Base-by-base conservation (phyloP, 2,888 invertebrate species). In the Perizoma flavofasciatum region DNA sequence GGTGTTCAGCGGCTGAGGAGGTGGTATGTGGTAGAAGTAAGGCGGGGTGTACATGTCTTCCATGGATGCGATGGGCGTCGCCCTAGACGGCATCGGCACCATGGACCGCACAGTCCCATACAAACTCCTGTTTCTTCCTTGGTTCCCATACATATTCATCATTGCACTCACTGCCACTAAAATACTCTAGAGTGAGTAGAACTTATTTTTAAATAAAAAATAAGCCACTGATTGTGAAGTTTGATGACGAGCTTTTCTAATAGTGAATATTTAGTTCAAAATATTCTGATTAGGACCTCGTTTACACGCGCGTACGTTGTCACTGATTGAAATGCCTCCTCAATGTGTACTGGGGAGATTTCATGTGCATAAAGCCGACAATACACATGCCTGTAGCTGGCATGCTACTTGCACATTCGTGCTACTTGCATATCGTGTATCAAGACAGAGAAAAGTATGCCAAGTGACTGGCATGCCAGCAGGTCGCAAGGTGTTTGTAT, bases 101-200 rank as follows among this genome's bases (percentile, higher is more conserved):
- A 89, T 67, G 4, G 91, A 89, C 10, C 91, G 77, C 62, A 91
- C 90, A 2, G 92, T 91, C n/a, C 92, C 91, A 61, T 90, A 90
- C 65, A 86, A 69, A 66, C 78, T 90, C 65, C 86, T 79, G 58
- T 74, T 86, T 40, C 86, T 83, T 33, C 85, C 82, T 52, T 83
- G 85, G 49, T 71, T 85, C 48, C 81, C 78, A 63, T 91, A 89
- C 81, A 88, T 80, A 67, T 83, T 89, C 63, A 88, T 82, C 84
- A 84, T 88, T 58, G 64, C 83, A 81, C 74, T 66, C n/a, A 45
- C 56, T 43, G 32, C 48, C 39, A 56, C 39, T 44, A 37, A 7
- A 52, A 9, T 40, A 59, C 53, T 53, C 22, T 22, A 22, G 22
- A 22, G 22, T 74, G 77, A 78, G 84, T 84, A 78, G 70, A 82